Evolutionary conservation across 2,888 invertebrate genomes (phyloP).

Genomic region (Cloeon dipterum): DNA sequence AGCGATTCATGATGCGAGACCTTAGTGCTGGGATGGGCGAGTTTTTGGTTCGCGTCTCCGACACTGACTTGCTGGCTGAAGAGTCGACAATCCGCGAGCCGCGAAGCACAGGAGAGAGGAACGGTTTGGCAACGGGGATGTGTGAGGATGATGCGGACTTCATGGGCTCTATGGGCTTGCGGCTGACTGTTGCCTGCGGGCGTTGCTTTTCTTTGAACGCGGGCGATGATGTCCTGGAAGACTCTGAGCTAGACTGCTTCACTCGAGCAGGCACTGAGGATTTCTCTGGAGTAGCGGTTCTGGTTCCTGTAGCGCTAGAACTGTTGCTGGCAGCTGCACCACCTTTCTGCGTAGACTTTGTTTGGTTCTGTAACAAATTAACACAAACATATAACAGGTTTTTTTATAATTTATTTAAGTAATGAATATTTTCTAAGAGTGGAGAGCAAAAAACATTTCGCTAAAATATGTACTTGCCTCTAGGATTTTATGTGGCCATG

Average conservation of each 20-base stretch:
- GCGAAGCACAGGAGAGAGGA: background rate
- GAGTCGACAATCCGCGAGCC: background rate
- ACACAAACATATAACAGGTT: background rate
- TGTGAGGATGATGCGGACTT: background rate
- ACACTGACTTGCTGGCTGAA: background rate
- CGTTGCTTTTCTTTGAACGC: conserved; percentile 19
- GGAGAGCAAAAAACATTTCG: too few relatives aligned
- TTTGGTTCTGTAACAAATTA: background rate
- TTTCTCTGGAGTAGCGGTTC: conserved; percentile 6
- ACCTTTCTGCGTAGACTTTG: conserved; percentile 5
- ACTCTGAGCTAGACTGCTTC: conserved; percentile 35
- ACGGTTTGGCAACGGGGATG: background rate
- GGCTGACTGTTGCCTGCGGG: background rate
- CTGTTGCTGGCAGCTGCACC: conserved; percentile 6
- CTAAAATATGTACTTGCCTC: conserved; percentile 6
- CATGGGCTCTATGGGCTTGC: background rate
- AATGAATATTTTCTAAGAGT: too few relatives aligned
- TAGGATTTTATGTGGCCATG: conserved; percentile 9
- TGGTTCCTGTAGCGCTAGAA: conserved; percentile 1
- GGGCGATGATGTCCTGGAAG: conserved; percentile 44
- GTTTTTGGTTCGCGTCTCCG: conserved; percentile 1
- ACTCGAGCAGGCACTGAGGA: conserved; percentile 5
- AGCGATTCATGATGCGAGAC: background rate
- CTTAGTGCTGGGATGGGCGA: background rate
- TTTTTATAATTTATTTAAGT: too few relatives aligned